Conservation (phyloP, 2,113 vertebrate species). For the Astur gentilis region DNA sequence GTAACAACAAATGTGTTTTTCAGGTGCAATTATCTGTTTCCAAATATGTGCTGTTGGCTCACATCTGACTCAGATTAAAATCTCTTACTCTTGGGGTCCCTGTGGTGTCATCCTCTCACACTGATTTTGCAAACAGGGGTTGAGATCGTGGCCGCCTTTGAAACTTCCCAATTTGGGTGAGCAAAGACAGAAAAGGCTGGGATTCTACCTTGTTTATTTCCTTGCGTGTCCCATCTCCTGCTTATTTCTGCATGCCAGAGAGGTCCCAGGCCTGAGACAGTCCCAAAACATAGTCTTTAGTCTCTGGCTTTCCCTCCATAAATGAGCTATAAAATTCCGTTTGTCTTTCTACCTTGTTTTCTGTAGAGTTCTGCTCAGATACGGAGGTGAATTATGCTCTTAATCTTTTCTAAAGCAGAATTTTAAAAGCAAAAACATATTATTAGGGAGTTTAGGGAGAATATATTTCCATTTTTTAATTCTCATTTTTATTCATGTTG, state of each 20-base stretch:
- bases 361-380: background rate
- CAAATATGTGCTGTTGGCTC: background rate
- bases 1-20: background rate
- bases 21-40: background rate
- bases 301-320: background rate
- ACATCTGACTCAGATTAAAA: background rate
- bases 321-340: background rate
- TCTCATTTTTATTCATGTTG: background rate
- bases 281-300: background rate
- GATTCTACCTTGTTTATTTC: background rate
- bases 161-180: background rate
- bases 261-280: background rate
- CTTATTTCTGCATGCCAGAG: background rate
- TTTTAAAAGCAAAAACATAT: background rate
- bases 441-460: background rate
- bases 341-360: background rate
- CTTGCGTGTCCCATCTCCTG: background rate
- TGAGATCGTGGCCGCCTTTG: background rate
- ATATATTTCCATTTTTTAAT: slow-evolving; percentile 1
- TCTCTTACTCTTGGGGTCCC: background rate
- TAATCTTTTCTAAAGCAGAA: background rate
- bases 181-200: background rate
- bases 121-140: background rate
- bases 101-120: background rate
- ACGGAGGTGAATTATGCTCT: background rate